Conservation (phyloP, 1,140 invertebrate genomes). For the Cryptotermes secundus region DNA sequence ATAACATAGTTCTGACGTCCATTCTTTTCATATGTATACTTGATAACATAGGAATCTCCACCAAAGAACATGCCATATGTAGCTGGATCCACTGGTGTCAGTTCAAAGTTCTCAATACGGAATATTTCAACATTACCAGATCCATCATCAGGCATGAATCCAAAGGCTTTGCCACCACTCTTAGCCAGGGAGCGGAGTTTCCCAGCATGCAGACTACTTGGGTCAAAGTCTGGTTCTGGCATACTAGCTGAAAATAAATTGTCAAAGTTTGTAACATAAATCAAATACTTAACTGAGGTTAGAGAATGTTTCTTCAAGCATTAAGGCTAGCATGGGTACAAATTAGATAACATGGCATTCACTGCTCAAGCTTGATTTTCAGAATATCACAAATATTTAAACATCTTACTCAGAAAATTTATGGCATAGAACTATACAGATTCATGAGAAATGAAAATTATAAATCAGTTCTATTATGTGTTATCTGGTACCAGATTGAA, state of each 20-base stretch:
- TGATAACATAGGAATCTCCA: slow-evolving; percentile 75
- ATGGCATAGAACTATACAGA: no score
- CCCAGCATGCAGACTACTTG: slow-evolving; percentile 42
- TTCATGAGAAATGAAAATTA: no score
- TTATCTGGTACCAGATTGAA: no score
- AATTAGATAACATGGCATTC: no score
- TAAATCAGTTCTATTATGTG: no score
- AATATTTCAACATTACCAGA: slow-evolving; percentile 55
- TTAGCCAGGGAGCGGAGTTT: slow-evolving; percentile 43
- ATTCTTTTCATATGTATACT: slow-evolving; percentile 64
- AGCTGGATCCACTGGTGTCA: slow-evolving; percentile 56
- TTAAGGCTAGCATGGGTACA: no score
- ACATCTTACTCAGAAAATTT: no score
- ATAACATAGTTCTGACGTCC: slow-evolving; percentile 59
- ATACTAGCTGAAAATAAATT: slow-evolving; percentile 36
- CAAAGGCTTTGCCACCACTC: slow-evolving; percentile 56
- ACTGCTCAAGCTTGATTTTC: no score
- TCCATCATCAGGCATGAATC: slow-evolving; percentile 74
- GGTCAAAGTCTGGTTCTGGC: slow-evolving; percentile 42
- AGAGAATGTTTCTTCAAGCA: no score
- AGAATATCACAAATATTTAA: no score
- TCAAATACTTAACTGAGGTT: no score
- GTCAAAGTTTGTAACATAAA: no score
- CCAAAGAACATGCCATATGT: slow-evolving; percentile 70
- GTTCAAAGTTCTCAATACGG: slow-evolving; percentile 57